A percentile compares a stretch with the other conserved stretches of the same genome.
These are phyloP conservation scores for Mesopsocus fuscifrons DNA, from an alignment of 2,888 invertebrate genomes.

Conservation along the genomic window DNA sequence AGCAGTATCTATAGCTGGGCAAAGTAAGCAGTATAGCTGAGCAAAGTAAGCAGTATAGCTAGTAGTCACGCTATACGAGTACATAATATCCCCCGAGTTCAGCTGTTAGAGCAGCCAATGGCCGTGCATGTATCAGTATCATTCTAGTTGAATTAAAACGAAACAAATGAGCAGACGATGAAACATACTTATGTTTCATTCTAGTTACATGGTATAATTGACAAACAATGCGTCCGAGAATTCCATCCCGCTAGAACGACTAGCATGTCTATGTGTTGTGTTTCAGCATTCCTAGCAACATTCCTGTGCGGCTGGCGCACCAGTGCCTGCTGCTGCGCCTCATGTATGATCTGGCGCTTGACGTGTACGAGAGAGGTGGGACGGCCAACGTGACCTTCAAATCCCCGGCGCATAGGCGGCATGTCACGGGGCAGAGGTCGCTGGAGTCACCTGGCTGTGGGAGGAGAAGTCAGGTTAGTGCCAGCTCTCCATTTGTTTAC, in stretches of 20 bases:
- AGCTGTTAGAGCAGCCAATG: no score
- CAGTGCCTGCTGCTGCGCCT: constrained; percentile 71
- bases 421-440: constrained; percentile 20
- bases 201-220: no score
- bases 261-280: no score
- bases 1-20: constrained; percentile 19
- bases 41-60: neutral
- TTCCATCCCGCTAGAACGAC: no score
- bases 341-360: constrained; percentile 87
- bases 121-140: no score
- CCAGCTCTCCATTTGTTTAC: no score
- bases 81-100: no score
- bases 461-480: neutral
- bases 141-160: neutral
- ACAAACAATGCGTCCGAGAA: no score
- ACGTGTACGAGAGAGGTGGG: constrained; percentile 83
- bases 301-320: constrained; percentile 62
- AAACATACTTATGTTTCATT: no score
- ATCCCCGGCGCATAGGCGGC: constrained; percentile 21
- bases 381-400: constrained; percentile 19
- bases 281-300: constrained; percentile 43
- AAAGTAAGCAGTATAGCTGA: constrained; percentile 3
- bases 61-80: no score
- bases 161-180: no score
- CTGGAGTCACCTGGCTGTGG: constrained; percentile 25